These are phyloP conservation scores for Tillus elongatus DNA, from an alignment of 2,888 invertebrate species.

Conservation along the genomic window DNA sequence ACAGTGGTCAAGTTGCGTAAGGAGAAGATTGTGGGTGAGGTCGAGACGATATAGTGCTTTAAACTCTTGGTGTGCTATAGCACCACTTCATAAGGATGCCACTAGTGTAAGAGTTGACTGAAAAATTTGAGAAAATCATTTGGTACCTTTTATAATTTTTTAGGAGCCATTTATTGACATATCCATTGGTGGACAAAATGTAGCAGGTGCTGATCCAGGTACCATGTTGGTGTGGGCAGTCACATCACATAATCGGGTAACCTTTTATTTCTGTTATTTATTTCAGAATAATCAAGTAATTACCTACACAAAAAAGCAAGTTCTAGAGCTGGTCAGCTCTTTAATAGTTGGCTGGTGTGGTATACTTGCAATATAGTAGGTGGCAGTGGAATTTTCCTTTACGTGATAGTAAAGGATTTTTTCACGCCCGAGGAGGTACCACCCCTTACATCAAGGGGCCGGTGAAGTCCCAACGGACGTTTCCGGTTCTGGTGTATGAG, in stretches of 20 bases:
- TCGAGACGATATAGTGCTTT: constrained; percentile 80
- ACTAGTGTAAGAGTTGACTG: constrained; percentile 51
- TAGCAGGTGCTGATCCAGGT: constrained; percentile 68
- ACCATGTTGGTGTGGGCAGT: constrained; percentile 85
- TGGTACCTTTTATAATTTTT: constrained; percentile 25
- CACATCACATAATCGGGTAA: constrained; percentile 78
- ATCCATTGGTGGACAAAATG: constrained; percentile 73
- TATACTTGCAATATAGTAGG: no score
- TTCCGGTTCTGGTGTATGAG: no score
- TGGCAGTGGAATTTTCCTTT: no score
- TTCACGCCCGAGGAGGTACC: no score
- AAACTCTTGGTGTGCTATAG: constrained; percentile 88
- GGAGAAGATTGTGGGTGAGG: constrained; percentile 82
- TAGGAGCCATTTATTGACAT: constrained; percentile 89
- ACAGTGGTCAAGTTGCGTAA: constrained; percentile 84
- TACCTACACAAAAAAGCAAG: no score
- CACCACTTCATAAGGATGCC: constrained; percentile 79
- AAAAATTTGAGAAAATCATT: neutral
- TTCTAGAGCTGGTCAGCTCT: no score
- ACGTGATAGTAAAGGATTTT: no score
- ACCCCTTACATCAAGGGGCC: no score
- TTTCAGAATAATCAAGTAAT: no score
- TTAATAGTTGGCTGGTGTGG: no score
- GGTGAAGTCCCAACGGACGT: no score
- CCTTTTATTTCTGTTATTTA: no score